These are phyloP conservation scores for Tinea semifulvella DNA, from an alignment of 2,888 invertebrate genomes.

Conservation along the genomic window DNA sequence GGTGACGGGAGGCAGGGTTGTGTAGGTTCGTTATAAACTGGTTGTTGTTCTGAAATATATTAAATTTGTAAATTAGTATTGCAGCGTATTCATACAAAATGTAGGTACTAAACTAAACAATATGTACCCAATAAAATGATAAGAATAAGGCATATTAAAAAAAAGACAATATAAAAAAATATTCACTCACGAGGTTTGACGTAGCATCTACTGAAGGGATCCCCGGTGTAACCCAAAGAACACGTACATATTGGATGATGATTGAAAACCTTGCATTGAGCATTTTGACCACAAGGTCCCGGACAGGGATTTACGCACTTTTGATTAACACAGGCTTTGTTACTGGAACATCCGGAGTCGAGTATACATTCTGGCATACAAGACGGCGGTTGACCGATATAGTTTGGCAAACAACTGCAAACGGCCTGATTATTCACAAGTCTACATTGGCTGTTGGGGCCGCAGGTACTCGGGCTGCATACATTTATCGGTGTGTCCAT, in stretches of 20 bases:
- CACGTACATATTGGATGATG: conserved; percentile 78
- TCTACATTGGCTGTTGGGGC: conserved; percentile 69
- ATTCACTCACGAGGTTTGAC: conserved; percentile 49
- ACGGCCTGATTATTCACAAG: conserved; percentile 68
- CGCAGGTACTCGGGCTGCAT: conserved; percentile 70
- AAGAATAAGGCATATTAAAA: conserved; percentile 3
- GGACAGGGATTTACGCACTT: conserved; percentile 78
- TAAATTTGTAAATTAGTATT: too few species aligned
- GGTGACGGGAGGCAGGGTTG: conserved; percentile 75
- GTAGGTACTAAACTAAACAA: too few species aligned
- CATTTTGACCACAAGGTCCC: conserved; percentile 74
- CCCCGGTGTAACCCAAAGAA: conserved; percentile 65
- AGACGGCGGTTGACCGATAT: conserved; percentile 72
- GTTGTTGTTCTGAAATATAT: conserved; percentile 41
- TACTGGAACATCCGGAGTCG: conserved; percentile 70
- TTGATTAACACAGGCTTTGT: conserved; percentile 72
- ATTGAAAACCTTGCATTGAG: conserved; percentile 75
- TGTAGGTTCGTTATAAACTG: conserved; percentile 40
- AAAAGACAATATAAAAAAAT: conserved; percentile 6
- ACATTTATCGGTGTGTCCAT: conserved; percentile 20
- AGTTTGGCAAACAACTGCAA: conserved; percentile 75
- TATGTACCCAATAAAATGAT: conserved; percentile 18
- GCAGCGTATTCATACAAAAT: too few species aligned
- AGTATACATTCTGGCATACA: conserved; percentile 76
- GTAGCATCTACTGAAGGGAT: conserved; percentile 74